Conservation (phyloP, 2,113 vertebrate species). For the Oryzias javanicus region DNA sequence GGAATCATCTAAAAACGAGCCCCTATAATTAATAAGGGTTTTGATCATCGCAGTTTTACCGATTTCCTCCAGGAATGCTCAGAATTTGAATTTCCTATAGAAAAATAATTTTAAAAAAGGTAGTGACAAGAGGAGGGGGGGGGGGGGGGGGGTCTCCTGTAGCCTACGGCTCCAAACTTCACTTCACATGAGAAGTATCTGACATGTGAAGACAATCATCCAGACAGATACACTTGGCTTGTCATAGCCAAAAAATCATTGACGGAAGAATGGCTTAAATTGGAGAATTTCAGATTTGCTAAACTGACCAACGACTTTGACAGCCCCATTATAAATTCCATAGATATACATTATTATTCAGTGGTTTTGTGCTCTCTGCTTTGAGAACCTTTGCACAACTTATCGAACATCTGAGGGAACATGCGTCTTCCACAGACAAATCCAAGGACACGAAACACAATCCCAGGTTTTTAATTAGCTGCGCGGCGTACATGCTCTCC, state of each 20-base stretch:
- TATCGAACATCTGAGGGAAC: constrained; percentile 39
- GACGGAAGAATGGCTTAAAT: constrained; percentile 4
- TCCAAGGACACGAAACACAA: constrained; percentile 34
- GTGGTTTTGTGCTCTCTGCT: constrained; percentile 5
- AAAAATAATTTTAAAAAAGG: no score
- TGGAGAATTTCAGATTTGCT: not conserved
- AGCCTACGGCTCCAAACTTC: constrained; percentile 9
- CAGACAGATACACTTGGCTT: constrained; percentile 4
- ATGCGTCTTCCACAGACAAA: constrained; percentile 28
- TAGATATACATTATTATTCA: not conserved
- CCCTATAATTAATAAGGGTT: no score
- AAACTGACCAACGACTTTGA: not conserved
- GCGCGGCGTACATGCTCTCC: constrained; percentile 55
- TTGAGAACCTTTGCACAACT: constrained; percentile 34
- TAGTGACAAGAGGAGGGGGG: constrained; percentile 12
- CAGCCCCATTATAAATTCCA: not conserved
- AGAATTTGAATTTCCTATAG: no score
- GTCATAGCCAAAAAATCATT: constrained; percentile 8
- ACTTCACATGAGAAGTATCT: constrained; percentile 21
- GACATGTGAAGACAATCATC: constrained; percentile 1
- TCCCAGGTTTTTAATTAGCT: constrained; percentile 66
- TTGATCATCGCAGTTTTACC: no score
- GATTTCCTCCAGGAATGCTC: no score
- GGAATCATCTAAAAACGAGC: no score
- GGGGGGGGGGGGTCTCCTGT: constrained; percentile 5